phyloP scores from a whole-genome alignment of 2,888 invertebrate genomes.

The Lissonota sp. region DNA sequence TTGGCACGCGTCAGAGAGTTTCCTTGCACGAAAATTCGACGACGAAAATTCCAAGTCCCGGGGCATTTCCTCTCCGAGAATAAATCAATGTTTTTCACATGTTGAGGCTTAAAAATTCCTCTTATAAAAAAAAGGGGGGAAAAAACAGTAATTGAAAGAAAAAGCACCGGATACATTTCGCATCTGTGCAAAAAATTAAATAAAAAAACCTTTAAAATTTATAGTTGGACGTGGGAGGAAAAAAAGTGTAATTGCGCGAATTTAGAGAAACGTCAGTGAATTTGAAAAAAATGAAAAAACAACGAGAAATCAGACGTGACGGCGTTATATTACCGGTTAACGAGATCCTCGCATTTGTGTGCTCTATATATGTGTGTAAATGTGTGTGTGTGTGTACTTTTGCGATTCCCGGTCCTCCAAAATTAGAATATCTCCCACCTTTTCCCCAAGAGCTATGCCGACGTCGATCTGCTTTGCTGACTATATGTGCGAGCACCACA shows the following conservation, averaged over 20 bases:
- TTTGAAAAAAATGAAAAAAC: conserved; percentile 4
- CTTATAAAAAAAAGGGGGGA: not conserved
- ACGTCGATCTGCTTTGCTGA: conserved; percentile 20
- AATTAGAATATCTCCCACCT: conserved; percentile 65
- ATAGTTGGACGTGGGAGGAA: not conserved
- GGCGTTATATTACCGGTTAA: conserved; percentile 59
- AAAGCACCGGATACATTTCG: conserved; percentile 8
- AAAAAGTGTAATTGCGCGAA: conserved; percentile 8
- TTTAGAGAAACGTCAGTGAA: conserved; percentile 2
- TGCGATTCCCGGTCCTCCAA: conserved; percentile 62
- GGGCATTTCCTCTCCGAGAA: conserved; percentile 7
- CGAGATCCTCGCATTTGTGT: conserved; percentile 43
- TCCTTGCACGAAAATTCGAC: conserved; percentile 21
- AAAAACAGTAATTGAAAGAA: conserved; percentile 3
- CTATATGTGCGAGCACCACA: conserved; percentile 46
- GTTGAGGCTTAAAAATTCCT: conserved; percentile 1
- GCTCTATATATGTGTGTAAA: not conserved
- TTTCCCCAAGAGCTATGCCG: conserved; percentile 41
- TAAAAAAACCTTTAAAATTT: not conserved
- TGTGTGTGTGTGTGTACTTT: conserved; percentile 14
- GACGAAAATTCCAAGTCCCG: conserved; percentile 29
- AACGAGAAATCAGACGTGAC: conserved; percentile 22
- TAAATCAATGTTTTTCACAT: conserved; percentile 21
- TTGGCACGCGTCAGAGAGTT: conserved; percentile 47
- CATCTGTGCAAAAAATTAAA: conserved; percentile 12